phyloP scores from a whole-genome alignment of 2,113 vertebrate genomes.

The Ptyas mucosa region DNA sequence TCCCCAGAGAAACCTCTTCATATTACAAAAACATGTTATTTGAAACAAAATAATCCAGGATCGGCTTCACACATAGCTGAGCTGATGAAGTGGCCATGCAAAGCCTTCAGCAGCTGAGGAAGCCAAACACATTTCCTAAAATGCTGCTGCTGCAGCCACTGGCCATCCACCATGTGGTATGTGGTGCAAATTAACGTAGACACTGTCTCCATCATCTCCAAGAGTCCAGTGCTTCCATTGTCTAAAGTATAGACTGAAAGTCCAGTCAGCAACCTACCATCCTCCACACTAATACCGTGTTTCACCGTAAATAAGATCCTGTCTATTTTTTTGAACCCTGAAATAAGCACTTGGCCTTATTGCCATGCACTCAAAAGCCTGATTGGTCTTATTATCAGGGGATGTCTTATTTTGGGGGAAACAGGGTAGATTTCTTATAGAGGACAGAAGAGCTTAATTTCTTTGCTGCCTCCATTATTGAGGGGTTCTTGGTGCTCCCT shows the following conservation, averaged over 20 bases:
- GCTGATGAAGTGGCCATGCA: not conserved
- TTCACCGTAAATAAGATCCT: too few relatives aligned
- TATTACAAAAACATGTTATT: not conserved
- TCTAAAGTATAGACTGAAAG: not conserved
- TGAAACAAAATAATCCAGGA: not conserved
- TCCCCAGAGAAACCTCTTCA: not conserved
- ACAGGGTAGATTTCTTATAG: too few relatives aligned
- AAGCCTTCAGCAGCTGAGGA: not conserved
- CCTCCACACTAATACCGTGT: too few relatives aligned
- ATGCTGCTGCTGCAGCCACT: not conserved
- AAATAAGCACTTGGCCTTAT: too few relatives aligned
- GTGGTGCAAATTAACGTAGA: not conserved
- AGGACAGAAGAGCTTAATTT: too few relatives aligned
- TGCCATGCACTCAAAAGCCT: too few relatives aligned
- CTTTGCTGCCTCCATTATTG: too few relatives aligned
- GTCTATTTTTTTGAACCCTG: too few relatives aligned
- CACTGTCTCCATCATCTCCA: not conserved
- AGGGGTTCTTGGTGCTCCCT: too few relatives aligned
- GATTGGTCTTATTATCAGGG: too few relatives aligned
- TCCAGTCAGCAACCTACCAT: too few relatives aligned
- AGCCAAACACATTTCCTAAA: not conserved
- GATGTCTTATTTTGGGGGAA: too few relatives aligned
- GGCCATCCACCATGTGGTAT: not conserved
- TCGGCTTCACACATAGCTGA: not conserved
- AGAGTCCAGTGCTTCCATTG: not conserved